Base-by-base conservation (phyloP, 1,140 invertebrate genomes). In the Platorchestia sp. region DNA sequence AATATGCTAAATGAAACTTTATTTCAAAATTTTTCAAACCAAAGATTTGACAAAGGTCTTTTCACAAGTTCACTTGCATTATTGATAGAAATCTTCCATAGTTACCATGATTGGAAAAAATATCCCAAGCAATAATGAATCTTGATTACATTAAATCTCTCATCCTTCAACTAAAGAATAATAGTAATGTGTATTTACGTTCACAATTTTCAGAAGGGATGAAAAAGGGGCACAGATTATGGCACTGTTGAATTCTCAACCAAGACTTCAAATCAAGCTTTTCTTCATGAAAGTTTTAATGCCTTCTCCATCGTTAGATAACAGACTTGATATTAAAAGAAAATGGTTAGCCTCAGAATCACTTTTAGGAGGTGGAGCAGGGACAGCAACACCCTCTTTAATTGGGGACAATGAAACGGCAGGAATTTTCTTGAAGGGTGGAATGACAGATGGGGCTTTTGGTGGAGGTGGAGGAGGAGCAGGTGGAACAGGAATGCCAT, bases 271-370 rank as follows among this genome's bases (percentile, higher is more conserved):
- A 75, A 75, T 75, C 87, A 89, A 89, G 36, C 87, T 93, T 45
- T 93, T 93, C 40, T 93, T 93, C 91, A 93, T 93, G 45, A 93
- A 93, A 47, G 91, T 93, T 93, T 93, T 93, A 44, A 93, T 42
- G 19, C 91, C 91, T 40, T 93, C 43, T 6, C 43, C 43, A 93
- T 93, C 91, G 40, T 45, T 93, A 16, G 87, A 89, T 42, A 93
- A 40, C 14, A 93, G 43, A 93, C 45, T 45, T 45, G 91, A 93
- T 45, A 47, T 47, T 40, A 93, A 45, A 36, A 93, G 91, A 47
- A 45, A 93, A 27, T 93, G 6, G 43, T 93, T 47, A 44, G 91
- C 91, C 40, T 42, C 41, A 40, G 91, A 93, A 40, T 47, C 45
- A 93, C 19, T 93, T 89, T 45, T 93, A 93, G 91, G 91, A 45